phyloP scores from a whole-genome alignment of 2,888 invertebrate species.

The Drosophila limbata region DNA sequence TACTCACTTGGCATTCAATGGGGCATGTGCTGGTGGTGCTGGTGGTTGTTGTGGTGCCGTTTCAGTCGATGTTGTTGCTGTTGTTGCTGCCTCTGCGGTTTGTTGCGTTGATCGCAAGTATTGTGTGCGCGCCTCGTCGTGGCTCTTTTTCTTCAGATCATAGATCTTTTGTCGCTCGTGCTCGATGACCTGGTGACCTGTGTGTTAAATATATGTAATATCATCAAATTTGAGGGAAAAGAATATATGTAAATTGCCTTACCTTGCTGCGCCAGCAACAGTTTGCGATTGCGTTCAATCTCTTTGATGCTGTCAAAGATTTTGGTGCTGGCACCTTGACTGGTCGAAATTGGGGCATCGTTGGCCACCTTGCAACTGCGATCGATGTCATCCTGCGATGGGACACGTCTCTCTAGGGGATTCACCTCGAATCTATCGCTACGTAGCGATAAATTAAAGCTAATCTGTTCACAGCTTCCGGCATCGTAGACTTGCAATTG shows the following conservation, averaged over 20 bases:
- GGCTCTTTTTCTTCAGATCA: constrained; percentile 93
- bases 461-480: constrained; percentile 76
- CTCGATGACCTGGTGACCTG: constrained; percentile 96
- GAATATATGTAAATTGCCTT: no score
- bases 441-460: constrained; percentile 84
- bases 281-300: constrained; percentile 94
- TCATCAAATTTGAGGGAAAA: no score
- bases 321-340: constrained; percentile 90
- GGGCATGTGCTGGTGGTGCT: constrained; percentile 18
- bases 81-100: constrained; percentile 14
- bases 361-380: constrained; percentile 95
- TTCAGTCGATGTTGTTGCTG: neutral
- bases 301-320: constrained; percentile 95
- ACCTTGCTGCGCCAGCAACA: constrained; percentile 96
- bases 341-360: constrained; percentile 91
- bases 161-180: constrained; percentile 95
- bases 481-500: constrained; percentile 78
- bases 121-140: constrained; percentile 94
- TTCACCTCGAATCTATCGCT: constrained; percentile 85
- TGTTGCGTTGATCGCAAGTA: constrained; percentile 90
- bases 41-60: neutral
- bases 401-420: constrained; percentile 86
- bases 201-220: no score
- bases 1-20: constrained; percentile 64
- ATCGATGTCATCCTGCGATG: constrained; percentile 94